A percentile compares a stretch with the other conserved stretches of the same genome.
Conservation (phyloP, 2,888 invertebrate genomes). For the Thalpophila matura region DNA sequence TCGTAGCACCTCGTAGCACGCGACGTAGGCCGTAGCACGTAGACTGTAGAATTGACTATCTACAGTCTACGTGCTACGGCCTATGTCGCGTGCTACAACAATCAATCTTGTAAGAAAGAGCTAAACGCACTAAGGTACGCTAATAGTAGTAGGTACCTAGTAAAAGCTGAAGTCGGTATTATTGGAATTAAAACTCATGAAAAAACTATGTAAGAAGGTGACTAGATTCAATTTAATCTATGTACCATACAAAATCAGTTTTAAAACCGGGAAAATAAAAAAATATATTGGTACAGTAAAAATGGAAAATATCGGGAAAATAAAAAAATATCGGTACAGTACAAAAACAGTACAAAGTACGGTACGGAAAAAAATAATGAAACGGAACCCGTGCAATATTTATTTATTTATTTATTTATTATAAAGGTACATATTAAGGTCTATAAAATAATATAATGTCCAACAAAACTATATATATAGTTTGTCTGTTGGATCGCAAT, state of each 20-base stretch:
- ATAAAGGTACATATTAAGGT: no score
- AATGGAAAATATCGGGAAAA: not conserved
- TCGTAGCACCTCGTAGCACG: slow-evolving; percentile 25
- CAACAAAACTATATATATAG: no score
- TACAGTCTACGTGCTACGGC: slow-evolving; percentile 17
- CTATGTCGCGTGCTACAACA: slow-evolving; percentile 11
- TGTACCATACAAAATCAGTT: not conserved
- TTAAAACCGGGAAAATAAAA: not conserved
- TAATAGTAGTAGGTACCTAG: not conserved
- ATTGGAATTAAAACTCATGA: not conserved
- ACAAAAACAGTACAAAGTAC: no score
- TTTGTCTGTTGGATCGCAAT: no score
- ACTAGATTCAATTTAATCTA: not conserved
- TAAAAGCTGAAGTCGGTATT: no score
- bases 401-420: no score
- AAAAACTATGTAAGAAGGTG: not conserved
- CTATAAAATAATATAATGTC: no score
- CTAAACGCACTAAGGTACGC: not conserved
- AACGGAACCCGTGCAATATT: slow-evolving; percentile 31
- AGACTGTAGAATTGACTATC: no score
- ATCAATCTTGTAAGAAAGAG: not conserved
- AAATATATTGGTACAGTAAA: slow-evolving; percentile 4
- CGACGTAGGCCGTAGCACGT: slow-evolving; percentile 7
- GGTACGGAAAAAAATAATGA: slow-evolving; percentile 40
- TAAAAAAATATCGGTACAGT: not conserved